phyloP scores from a whole-genome alignment of 2,888 invertebrate genomes.

The Laothoe populi region DNA sequence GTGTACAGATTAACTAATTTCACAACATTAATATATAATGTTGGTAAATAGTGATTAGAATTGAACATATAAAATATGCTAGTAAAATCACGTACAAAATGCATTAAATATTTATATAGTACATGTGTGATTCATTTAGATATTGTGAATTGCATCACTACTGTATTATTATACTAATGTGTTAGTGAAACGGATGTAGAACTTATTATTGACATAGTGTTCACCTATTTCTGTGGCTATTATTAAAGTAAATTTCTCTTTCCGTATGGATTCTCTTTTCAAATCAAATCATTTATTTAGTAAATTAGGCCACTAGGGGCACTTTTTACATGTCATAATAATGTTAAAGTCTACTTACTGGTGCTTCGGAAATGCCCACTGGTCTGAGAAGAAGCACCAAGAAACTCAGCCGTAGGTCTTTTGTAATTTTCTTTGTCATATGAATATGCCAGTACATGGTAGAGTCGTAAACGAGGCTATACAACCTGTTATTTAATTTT shows the following conservation, averaged over 20 bases:
- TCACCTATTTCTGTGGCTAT: background rate
- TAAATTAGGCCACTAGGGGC: too few relatives aligned
- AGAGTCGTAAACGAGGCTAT: too few relatives aligned
- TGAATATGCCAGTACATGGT: too few relatives aligned
- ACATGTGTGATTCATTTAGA: conserved; percentile 6
- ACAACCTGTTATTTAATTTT: too few relatives aligned
- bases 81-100: conserved; percentile 10
- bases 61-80: background rate
- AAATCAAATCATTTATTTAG: too few relatives aligned
- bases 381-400: too few relatives aligned
- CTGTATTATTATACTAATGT: background rate
- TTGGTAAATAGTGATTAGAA: background rate
- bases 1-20: conserved; percentile 1
- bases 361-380: too few relatives aligned
- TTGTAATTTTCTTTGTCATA: too few relatives aligned
- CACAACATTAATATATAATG: conserved; percentile 5
- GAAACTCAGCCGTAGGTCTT: too few relatives aligned
- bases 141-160: conserved; percentile 14
- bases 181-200: background rate
- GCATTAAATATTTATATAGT: conserved; percentile 17
- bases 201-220: background rate
- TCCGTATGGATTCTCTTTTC: too few relatives aligned
- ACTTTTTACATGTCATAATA: too few relatives aligned
- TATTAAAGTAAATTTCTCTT: background rate
- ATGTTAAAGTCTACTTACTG: too few relatives aligned